A percentile compares a stretch with the other conserved stretches of the same genome.
phyloP scores from a whole-genome alignment of 1,140 invertebrate species.

The Temnothorax nylanderi region DNA sequence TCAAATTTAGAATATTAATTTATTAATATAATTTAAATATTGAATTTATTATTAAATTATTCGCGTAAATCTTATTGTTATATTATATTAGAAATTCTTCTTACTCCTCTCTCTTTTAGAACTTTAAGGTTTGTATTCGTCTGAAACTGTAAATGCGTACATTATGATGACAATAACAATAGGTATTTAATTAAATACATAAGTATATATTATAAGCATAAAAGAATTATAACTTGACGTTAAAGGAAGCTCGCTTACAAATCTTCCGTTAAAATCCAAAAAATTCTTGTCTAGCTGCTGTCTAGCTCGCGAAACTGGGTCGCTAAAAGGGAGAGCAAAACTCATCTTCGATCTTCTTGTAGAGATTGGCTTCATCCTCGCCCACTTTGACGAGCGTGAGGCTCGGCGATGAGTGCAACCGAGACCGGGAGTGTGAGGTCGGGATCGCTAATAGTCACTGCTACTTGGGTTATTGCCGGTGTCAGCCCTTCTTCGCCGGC shows the following conservation, averaged over 20 bases:
- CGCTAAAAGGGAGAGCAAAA: not conserved
- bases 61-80: not conserved
- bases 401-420: conserved; percentile 82
- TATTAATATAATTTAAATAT: not conserved
- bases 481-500: conserved; percentile 89
- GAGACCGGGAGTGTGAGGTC: conserved; percentile 87
- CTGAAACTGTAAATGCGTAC: not conserved
- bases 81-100: not conserved
- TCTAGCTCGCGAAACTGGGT: conserved; percentile 1
- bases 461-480: conserved; percentile 87
- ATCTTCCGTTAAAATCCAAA: too few relatives aligned
- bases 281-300: not conserved
- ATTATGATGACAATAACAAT: not conserved
- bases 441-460: conserved; percentile 86
- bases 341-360: conserved; percentile 57
- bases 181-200: not conserved
- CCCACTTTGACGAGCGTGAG: conserved; percentile 60
- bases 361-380: conserved; percentile 61
- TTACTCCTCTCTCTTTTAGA: not conserved
- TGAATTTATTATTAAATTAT: not conserved
- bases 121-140: not conserved
- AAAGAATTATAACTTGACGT: not conserved
- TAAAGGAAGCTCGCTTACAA: not conserved
- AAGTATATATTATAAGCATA: not conserved
- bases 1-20: not conserved